Evolutionary conservation across 2,888 invertebrate genomes (phyloP).

Genomic region (Eupithecia inturbata): DNA sequence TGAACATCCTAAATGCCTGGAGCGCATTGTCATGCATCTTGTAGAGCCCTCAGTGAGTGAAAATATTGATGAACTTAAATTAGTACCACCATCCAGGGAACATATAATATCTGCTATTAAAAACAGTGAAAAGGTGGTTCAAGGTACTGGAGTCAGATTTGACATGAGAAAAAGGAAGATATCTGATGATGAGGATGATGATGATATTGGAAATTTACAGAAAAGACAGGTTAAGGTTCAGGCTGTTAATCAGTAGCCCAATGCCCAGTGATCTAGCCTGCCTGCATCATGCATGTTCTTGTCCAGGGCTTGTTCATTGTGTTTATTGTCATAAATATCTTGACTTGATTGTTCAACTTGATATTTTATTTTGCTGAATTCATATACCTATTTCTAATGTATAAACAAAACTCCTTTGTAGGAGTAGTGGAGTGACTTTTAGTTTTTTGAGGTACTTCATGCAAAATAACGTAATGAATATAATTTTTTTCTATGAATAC

Average conservation of each 20-base stretch:
- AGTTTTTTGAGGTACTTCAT: neutral
- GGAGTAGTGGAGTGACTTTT: no score
- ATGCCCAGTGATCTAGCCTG: neutral
- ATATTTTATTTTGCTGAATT: neutral
- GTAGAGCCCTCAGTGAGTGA: slow-evolving; percentile 71
- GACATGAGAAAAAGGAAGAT: slow-evolving; percentile 75
- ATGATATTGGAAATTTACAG: slow-evolving; percentile 58
- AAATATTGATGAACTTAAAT: slow-evolving; percentile 68
- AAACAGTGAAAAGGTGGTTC: slow-evolving; percentile 77
- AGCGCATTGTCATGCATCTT: slow-evolving; percentile 89
- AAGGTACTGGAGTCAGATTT: slow-evolving; percentile 75
- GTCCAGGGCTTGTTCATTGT: neutral
- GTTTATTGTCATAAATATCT: neutral
- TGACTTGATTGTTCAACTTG: neutral
- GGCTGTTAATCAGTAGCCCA: slow-evolving; percentile 49
- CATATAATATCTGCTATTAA: slow-evolving; percentile 78
- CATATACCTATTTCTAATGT: neutral
- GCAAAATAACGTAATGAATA: neutral
- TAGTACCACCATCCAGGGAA: slow-evolving; percentile 77
- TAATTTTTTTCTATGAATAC: neutral
- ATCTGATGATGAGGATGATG: slow-evolving; percentile 61
- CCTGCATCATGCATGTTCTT: slow-evolving; percentile 41
- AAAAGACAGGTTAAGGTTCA: slow-evolving; percentile 65
- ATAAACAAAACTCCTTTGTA: neutral
- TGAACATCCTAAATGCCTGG: slow-evolving; percentile 88